phyloP scores from a whole-genome alignment of 2,797 vertebrate species.

The Tadarida brasiliensis region DNA sequence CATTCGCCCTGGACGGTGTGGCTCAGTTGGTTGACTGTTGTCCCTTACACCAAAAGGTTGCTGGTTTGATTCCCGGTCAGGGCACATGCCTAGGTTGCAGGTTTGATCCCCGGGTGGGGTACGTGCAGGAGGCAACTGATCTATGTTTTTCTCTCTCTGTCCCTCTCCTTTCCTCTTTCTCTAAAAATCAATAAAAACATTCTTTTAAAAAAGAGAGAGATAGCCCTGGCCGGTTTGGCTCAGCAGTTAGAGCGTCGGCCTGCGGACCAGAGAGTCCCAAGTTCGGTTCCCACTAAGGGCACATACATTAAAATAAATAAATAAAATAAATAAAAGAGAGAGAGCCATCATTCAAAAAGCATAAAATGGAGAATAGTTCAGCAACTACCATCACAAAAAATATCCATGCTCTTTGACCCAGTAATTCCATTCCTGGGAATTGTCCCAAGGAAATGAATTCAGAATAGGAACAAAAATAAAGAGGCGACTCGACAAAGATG shows the following conservation, averaged over 20 bases:
- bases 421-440: slow-evolving; percentile 58
- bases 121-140: not conserved
- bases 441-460: slow-evolving; percentile 70
- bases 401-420: slow-evolving; percentile 33
- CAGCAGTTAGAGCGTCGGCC: too few relatives aligned
- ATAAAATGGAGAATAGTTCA: not conserved
- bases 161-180: not conserved
- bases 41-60: not conserved
- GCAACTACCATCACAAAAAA: not conserved
- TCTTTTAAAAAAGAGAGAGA: not conserved
- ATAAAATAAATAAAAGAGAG: too few relatives aligned
- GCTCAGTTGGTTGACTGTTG: not conserved
- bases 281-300: too few relatives aligned
- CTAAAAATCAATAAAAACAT: not conserved
- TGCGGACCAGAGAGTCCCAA: too few relatives aligned
- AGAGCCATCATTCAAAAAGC: not conserved
- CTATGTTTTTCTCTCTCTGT: not conserved
- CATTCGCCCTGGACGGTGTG: not conserved
- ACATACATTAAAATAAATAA: too few relatives aligned
- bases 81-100: not conserved
- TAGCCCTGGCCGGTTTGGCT: too few relatives aligned
- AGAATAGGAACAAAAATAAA: slow-evolving; percentile 70
- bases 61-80: not conserved
- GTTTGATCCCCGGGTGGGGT: not conserved
- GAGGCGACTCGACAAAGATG: not conserved